Evolutionary conservation across 2,888 invertebrate species (phyloP), one percentile per base, ranked within the genome.

Genomic region (Apamea crenata): DNA sequence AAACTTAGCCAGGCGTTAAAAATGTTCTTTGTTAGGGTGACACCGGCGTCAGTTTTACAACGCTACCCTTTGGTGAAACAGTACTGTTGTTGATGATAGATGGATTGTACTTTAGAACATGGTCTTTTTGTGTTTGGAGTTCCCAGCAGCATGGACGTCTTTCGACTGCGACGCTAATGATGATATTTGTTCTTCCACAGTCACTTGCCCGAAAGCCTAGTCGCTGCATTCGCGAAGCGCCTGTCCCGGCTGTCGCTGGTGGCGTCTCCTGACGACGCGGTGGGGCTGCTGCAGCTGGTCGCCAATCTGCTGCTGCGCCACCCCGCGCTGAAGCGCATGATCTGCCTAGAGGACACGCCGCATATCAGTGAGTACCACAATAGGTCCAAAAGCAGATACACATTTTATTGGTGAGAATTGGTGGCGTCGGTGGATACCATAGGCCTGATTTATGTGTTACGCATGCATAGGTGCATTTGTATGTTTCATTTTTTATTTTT

Each of bases 141-240:
- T 1, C 8, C 18, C 4, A 74, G 68, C 18, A 66, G 12, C 12
- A n/a, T 47, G 32, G 3, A 4, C 0, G 18, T n/a, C 7, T 47
- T 73, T n/a, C 16, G 16, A 70, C 6, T 53, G 32, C 10, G 14
- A 59, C 25, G 1, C n/a, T 36, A 71, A 71, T 77, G 7, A 36
- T 56, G 2, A 56, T 29, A 3, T n/a, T 2, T 1, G 10, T 78
- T 36, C 25, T 68, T 36, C 4, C 12, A 0, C 95, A 98, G 98
- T 1, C 99, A 99, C 96, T 96, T 99, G 83, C 99, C 99, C 0
- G 99, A 99, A 91, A 98, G 98, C 87, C 95, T 99, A 89, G 99
- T 99, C 14, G 99, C 99, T 0, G 99, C 99, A 4, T 99, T 99
- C 94, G 98, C 98, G 3, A 99, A 99, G 96, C 98, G 99, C 65